A percentile compares a stretch with the other conserved stretches of the same genome.
Evolutionary conservation across 2,113 vertebrate species (phyloP).

Genomic region (Eudyptes chrysolophus): DNA sequence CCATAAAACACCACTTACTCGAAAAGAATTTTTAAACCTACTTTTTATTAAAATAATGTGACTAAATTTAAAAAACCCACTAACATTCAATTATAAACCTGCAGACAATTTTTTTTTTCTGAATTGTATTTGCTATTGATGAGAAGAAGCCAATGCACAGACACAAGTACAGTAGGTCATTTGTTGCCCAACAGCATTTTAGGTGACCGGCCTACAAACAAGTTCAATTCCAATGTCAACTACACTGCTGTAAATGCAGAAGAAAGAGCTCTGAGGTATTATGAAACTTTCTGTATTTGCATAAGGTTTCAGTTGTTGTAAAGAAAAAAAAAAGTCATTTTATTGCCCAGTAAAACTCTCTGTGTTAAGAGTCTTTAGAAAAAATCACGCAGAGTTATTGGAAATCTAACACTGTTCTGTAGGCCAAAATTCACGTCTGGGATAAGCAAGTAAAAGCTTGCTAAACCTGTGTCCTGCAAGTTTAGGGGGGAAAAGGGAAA

Average conservation of each 20-base stretch:
- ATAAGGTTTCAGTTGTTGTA: not conserved
- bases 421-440: not conserved
- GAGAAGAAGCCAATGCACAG: not conserved
- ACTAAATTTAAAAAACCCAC: not conserved
- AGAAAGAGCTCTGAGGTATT: not conserved
- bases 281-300: not conserved
- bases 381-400: not conserved
- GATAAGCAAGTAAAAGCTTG: not conserved
- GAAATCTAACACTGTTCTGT: not conserved
- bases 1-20: not conserved
- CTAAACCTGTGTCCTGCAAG: not conserved
- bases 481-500: not conserved
- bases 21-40: not conserved
- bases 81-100: not conserved
- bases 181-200: not conserved
- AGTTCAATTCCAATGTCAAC: not conserved
- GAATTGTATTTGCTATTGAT: not conserved
- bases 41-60: not conserved
- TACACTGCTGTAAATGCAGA: not conserved
- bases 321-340: not conserved
- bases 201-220: not conserved
- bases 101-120: not conserved
- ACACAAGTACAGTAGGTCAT: not conserved
- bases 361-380: not conserved
- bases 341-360: conserved; percentile 3